A percentile compares a stretch with the other conserved stretches of the same genome.
phyloP scores from a whole-genome alignment of 1,140 invertebrate genomes.

The Amyelois transitella region DNA sequence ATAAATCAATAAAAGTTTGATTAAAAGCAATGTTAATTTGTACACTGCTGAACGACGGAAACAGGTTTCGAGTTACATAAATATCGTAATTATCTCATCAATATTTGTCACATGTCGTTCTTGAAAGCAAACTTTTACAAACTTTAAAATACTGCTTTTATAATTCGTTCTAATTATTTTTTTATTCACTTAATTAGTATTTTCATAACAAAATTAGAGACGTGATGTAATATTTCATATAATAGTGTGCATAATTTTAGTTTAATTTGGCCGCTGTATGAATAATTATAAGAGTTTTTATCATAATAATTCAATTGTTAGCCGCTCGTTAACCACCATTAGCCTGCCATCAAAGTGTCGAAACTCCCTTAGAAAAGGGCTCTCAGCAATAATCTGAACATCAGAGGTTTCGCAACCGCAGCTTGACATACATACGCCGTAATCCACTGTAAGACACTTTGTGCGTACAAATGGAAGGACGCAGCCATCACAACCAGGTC shows the following conservation, averaged over 20 bases:
- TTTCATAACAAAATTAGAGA: too few relatives aligned
- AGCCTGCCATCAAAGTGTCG: conserved; percentile 9
- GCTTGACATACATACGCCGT: conserved; percentile 60
- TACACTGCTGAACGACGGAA: too few relatives aligned
- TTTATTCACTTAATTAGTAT: too few relatives aligned
- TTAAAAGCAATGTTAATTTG: too few relatives aligned
- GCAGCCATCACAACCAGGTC: conserved; percentile 3
- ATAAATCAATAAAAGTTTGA: too few relatives aligned
- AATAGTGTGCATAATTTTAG: background rate
- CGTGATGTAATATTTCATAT: too few relatives aligned
- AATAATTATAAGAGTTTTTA: background rate
- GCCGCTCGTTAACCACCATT: background rate
- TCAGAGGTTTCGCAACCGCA: conserved; percentile 46
- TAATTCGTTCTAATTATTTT: too few relatives aligned
- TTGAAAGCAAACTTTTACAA: too few relatives aligned
- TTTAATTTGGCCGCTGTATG: background rate
- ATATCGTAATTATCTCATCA: too few relatives aligned
- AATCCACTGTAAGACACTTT: conserved; percentile 22
- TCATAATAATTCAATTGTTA: background rate
- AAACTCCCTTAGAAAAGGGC: conserved; percentile 50
- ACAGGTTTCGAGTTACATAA: too few relatives aligned
- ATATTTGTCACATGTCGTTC: too few relatives aligned
- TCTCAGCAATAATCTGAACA: conserved; percentile 42
- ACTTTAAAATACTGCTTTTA: too few relatives aligned
- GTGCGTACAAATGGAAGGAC: conserved; percentile 31